Percentiles rank a stretch among this genome's conserved stretches.
These are phyloP conservation scores for Hippopotamyrus pictus DNA, from an alignment of 2,797 vertebrate genomes.

Conservation along the genomic window DNA sequence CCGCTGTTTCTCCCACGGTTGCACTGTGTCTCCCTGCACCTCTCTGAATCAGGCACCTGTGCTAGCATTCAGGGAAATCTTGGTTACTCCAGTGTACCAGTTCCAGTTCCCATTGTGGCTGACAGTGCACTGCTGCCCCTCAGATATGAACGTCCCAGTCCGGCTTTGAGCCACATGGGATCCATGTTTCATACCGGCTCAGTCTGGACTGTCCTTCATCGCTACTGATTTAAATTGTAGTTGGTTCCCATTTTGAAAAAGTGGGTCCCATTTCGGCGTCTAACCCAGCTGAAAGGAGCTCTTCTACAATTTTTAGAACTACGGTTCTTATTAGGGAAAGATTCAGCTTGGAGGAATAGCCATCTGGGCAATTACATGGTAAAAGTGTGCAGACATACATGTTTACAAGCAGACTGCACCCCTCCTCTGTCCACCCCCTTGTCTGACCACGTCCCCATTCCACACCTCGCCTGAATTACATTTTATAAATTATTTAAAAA, in stretches of 20 bases:
- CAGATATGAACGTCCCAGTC: not conserved
- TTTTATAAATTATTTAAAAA: not conserved
- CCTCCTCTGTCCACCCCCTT: not conserved
- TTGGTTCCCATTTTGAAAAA: not conserved
- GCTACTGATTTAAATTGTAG: not conserved
- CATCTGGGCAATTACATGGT: not conserved
- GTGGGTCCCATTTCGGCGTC: not conserved
- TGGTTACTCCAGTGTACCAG: not conserved
- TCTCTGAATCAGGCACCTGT: not conserved
- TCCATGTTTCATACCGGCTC: not conserved
- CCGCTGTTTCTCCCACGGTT: not conserved
- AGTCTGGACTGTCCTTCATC: not conserved
- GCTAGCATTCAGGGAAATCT: not conserved
- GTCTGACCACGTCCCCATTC: not conserved
- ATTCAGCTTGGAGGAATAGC: not conserved
- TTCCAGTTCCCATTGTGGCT: not conserved
- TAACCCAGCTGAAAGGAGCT: not conserved
- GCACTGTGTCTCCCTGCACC: not conserved
- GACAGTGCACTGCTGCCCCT: not conserved
- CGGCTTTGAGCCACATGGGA: not conserved
- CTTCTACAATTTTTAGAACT: not conserved
- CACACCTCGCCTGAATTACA: not conserved
- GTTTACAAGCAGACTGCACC: not conserved
- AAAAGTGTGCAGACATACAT: not conserved
- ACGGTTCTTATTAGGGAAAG: not conserved